Evolutionary conservation across 2,888 invertebrate species (phyloP).

Genomic region (Dusona sp.): DNA sequence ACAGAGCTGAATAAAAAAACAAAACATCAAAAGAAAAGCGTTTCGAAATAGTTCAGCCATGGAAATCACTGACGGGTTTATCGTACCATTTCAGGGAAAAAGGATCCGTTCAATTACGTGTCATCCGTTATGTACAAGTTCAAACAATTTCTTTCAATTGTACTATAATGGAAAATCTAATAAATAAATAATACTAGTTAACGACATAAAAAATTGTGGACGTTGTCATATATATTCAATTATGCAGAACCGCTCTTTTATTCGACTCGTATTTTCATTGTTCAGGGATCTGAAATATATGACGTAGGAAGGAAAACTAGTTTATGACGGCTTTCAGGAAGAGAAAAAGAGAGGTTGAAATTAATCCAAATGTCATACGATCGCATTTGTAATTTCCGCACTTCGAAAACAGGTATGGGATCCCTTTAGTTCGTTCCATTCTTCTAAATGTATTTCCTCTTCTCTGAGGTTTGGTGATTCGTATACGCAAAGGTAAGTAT

Average conservation of each 20-base stretch:
- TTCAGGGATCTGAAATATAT: neutral
- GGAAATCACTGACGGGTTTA: slow-evolving; percentile 13
- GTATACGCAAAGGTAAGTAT: neutral
- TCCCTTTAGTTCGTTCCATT: neutral
- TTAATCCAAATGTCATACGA: neutral
- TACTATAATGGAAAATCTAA: neutral
- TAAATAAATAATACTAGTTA: neutral
- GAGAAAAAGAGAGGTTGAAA: neutral
- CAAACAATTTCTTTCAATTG: neutral
- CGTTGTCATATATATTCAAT: neutral
- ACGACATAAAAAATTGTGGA: neutral
- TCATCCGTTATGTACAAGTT: neutral
- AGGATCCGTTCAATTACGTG: neutral
- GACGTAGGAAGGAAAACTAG: neutral
- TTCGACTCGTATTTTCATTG: neutral
- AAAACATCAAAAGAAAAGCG: slow-evolving; percentile 23
- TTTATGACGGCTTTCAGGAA: neutral
- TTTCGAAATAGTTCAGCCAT: slow-evolving; percentile 27
- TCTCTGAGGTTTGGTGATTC: slow-evolving; percentile 13
- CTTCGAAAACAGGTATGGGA: neutral
- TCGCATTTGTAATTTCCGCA: neutral
- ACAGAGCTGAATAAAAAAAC: slow-evolving; percentile 17
- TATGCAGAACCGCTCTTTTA: neutral
- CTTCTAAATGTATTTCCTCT: neutral
- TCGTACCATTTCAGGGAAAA: slow-evolving; percentile 22